phyloP scores from a whole-genome alignment of 2,797 vertebrate species.

The Holocentrus rufus region DNA sequence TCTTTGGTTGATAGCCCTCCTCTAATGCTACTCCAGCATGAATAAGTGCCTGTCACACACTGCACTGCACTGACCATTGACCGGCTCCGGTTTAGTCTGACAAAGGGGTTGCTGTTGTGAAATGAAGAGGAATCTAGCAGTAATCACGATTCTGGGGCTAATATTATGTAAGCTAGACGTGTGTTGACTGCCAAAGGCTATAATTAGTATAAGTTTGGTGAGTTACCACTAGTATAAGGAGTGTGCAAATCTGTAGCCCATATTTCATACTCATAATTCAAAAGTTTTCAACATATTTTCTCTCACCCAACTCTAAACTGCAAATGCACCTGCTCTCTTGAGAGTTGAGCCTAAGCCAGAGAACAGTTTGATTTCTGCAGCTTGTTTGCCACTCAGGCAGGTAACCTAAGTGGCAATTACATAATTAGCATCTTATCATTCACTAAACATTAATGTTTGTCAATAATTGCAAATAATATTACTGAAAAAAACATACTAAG shows the following conservation, averaged over 20 bases:
- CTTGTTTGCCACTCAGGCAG: not conserved
- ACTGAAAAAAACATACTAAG: no score
- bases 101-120: constrained; percentile 20
- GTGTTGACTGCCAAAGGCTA: not conserved
- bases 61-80: constrained; percentile 9
- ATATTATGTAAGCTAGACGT: not conserved
- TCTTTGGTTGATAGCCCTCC: not conserved
- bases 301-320: no score
- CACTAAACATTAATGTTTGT: not conserved
- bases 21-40: constrained; percentile 4
- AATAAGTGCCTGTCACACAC: constrained; percentile 29
- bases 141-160: constrained; percentile 2
- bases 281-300: no score
- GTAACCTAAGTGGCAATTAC: not conserved
- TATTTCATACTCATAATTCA: not conserved
- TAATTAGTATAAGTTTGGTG: not conserved
- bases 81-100: constrained; percentile 5
- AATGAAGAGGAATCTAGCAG: not conserved
- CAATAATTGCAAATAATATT: not conserved
- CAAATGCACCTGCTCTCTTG: not conserved
- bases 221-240: no score
- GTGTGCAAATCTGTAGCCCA: not conserved
- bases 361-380: not conserved
- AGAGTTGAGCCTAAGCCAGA: not conserved
- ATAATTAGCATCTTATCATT: not conserved